Conservation (phyloP, 2,797 vertebrate species). For the Acanthurus tractus region DNA sequence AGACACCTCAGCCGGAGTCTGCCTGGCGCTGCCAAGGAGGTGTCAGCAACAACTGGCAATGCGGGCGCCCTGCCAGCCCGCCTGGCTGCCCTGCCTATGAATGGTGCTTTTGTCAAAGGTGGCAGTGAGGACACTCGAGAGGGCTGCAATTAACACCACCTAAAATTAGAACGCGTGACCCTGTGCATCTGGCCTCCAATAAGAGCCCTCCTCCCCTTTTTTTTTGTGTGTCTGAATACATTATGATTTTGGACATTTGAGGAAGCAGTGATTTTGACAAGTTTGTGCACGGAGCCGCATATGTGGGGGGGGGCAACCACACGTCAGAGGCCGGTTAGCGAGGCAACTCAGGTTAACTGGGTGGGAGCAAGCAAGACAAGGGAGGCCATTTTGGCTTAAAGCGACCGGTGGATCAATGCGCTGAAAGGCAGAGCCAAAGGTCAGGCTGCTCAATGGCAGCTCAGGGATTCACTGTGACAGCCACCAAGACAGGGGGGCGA, state of each 20-base stretch:
- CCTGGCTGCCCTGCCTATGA: conserved; percentile 73
- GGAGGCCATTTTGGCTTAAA: conserved; percentile 73
- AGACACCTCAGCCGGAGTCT: conserved; percentile 55
- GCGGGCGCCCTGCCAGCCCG: conserved; percentile 63
- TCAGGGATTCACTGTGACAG: conserved; percentile 75
- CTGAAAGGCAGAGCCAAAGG: conserved; percentile 83
- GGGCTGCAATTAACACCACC: conserved; percentile 86
- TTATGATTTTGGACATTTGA: conserved; percentile 34
- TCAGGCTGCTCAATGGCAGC: conserved; percentile 76
- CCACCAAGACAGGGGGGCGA: conserved; percentile 28
- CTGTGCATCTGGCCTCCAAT: conserved; percentile 48
- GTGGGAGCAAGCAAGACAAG: conserved; percentile 25
- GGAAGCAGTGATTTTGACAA: conserved; percentile 40
- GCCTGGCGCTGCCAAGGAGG: conserved; percentile 71
- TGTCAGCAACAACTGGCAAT: conserved; percentile 86
- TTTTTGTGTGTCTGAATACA: neutral
- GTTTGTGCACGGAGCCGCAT: conserved; percentile 17
- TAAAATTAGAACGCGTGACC: conserved; percentile 85
- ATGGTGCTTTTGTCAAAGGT: conserved; percentile 82
- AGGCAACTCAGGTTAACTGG: conserved; percentile 64
- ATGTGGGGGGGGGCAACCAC: conserved; percentile 16
- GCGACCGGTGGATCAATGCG: conserved; percentile 80
- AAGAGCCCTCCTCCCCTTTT: conserved; percentile 13
- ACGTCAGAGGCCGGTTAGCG: conserved; percentile 46
- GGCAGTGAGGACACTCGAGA: conserved; percentile 87